Base-by-base conservation (phyloP, 2,888 invertebrate species). In the Cecidostiba fungosa region DNA sequence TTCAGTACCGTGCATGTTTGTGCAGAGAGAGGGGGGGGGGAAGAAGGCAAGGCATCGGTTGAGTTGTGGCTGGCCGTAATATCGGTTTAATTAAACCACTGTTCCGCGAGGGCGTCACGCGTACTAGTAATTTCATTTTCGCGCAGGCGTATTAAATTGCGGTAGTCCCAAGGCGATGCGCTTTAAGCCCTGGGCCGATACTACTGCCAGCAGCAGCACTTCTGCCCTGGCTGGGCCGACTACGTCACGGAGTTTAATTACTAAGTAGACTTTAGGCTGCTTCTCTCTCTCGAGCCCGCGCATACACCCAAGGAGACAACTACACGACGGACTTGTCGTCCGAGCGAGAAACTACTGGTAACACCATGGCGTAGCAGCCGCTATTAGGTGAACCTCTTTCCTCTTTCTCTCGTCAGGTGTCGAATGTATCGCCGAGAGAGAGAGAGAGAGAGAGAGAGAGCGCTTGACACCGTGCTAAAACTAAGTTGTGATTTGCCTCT, bases 31-130 rank as follows among this genome's bases (percentile, higher is more conserved):
- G 62, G 10, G 50, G 19, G 54, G 23, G 54, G 23, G 54, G 8
- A n/a, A 16, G 39, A 3, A 72, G 19, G 39, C 39, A 47, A 23
- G n/a, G 43, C 73, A 43, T 43, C 47, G 74, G 10, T 26, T 19
- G 74, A 43, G 23, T 62, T 77, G 77, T 32, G 59, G 59, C 39
- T 39, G 36, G 47, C 69, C 54, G 70, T 87, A 88, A 88, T 88
- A 87, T 88, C 87, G 84, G 85, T 88, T 88, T 87, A 88, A 88
- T 87, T 88, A 88, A 88, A 86, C 73, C 87, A 78, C 80, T 87
- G 87, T 62, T 43, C 43, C 79, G 70, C 70, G 50, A 12, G 69
- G 32, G 43, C 26, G 54, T 23, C 36, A 39, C 29, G 39, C 78
- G 26, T n/a, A n/a, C 59, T 12, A 62, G 66, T 69, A 77, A 77